Percentiles rank a stretch among this genome's conserved stretches.
Evolutionary conservation across 1,140 invertebrate genomes (phyloP).

Genomic region (Pseudobourletiella spinata): DNA sequence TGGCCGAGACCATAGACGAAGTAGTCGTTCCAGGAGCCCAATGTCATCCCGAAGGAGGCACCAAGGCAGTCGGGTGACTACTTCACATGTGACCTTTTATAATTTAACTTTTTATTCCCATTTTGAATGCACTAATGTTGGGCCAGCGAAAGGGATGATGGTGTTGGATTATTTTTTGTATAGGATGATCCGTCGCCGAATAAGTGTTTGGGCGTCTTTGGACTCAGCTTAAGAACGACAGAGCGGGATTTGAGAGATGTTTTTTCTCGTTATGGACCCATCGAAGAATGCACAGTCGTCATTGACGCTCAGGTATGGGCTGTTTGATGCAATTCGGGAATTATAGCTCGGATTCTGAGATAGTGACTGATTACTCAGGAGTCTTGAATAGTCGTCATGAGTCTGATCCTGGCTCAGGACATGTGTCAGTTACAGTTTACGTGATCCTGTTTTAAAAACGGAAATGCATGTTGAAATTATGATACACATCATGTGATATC

Average conservation of each 20-base stretch:
- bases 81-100: conserved; percentile 25
- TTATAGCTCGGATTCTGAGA: background rate
- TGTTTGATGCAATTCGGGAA: background rate
- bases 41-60: conserved; percentile 48
- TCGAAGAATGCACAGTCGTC: conserved; percentile 89
- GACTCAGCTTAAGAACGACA: conserved; percentile 82
- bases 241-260: conserved; percentile 88
- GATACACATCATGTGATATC: no score
- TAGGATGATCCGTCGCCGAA: conserved; percentile 75
- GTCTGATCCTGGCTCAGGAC: no score
- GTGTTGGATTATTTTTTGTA: no score
- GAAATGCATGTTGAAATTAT: no score
- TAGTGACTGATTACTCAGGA: no score
- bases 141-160: no score
- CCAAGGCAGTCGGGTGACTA: conserved; percentile 41
- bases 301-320: conserved; percentile 88
- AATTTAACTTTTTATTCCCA: no score
- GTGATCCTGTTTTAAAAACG: no score
- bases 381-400: no score
- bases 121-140: no score
- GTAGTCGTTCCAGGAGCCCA: conserved; percentile 45
- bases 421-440: no score
- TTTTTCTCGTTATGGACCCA: conserved; percentile 82
- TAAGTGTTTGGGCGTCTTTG: conserved; percentile 90
- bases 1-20: background rate